Conservation (phyloP, 2,797 vertebrate genomes). For the Morelia viridis region DNA sequence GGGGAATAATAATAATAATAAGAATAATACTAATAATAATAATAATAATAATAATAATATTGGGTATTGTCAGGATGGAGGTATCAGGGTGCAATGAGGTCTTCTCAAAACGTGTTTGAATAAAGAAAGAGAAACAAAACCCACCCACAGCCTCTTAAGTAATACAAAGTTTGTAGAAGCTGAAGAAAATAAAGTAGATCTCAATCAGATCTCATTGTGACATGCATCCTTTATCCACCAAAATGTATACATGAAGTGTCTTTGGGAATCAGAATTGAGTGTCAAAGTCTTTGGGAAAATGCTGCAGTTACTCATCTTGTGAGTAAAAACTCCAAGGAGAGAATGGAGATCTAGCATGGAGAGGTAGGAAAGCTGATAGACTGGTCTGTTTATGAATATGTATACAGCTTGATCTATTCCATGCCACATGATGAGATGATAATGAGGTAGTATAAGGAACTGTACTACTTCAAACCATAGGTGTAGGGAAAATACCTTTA, state of each 20-base stretch:
- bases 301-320: background rate
- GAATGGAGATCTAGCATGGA: background rate
- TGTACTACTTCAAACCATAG: background rate
- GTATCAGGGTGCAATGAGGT: no score
- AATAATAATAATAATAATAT: no score
- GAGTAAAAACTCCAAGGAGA: background rate
- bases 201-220: background rate
- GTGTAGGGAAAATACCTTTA: background rate
- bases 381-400: background rate
- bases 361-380: background rate
- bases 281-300: constrained; percentile 8
- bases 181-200: background rate
- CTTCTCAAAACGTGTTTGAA: background rate
- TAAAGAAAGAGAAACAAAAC: background rate
- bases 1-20: no score
- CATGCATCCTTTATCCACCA: background rate
- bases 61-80: no score
- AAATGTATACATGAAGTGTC: constrained; percentile 3
- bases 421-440: background rate
- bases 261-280: background rate
- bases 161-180: background rate
- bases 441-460: background rate
- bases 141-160: background rate
- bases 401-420: background rate
- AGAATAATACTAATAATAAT: no score